Base-by-base conservation (phyloP, 2,113 vertebrate species). In the Brienomyrus brachyistius region DNA sequence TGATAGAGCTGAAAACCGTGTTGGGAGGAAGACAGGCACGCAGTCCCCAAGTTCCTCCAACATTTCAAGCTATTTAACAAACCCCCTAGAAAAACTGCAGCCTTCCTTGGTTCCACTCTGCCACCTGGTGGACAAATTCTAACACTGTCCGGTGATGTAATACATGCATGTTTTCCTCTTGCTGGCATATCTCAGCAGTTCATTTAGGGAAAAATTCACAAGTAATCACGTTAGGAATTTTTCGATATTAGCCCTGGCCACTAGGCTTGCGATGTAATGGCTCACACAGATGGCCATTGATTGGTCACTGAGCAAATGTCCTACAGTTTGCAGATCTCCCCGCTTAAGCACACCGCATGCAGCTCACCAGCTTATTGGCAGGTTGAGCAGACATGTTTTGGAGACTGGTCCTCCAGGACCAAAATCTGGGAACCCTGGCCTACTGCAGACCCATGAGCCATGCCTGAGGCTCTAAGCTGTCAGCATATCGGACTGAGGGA, bases 91-190 rank as follows among this genome's bases (percentile, higher is more conserved):
- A 45, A 43, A 45, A 7, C 51, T 31, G 40, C 11, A 50, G 80
- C 40, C 19, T 27, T 83, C n/a, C 47, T 13, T 74, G 4, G 54
- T 51, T 59, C 82, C 19, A 50, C 54, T 7, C 23, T 84, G 83
- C 59, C 89, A 59, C 47, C 89, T 90, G 56, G 89, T 90, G 89
- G 84, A 90, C 89, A 74, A 11, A 82, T 47, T 17, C 45, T 19
- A 59, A n/a, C 40, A 89, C 47, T 56, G 31, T 10, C 17, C 27
- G n/a, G 47, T 86, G 47, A 86, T 51, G 84, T 51, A 52, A 50
- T 4, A 43, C 84, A n/a, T 83, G 80, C 11, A 47, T 7, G 45
- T 85, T 87, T 52, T 21, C 51, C 23, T 85, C 15, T n/a, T 19
- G 13, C 50, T 31, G 21, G 23, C 19, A 85, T 27, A 50, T 45